These are phyloP conservation scores for Carapus acus DNA, from an alignment of 2,797 vertebrate genomes.

Conservation along the genomic window DNA sequence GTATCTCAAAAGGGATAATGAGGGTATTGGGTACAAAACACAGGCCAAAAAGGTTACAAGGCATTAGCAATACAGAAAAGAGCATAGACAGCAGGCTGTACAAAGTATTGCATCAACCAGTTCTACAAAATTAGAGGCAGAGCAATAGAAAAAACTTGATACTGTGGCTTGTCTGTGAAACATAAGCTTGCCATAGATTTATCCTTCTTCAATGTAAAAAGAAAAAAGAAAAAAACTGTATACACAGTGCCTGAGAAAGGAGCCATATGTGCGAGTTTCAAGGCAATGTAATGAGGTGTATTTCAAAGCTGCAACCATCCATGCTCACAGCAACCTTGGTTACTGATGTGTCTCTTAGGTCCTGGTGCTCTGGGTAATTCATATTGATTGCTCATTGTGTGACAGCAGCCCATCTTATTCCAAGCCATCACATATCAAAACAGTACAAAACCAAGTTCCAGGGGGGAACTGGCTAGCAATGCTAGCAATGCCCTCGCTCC, in stretches of 20 bases:
- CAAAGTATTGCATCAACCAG: not conserved
- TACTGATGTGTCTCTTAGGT: constrained; percentile 70
- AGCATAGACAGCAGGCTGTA: not conserved
- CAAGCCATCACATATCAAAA: constrained; percentile 48
- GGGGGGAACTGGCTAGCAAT: constrained; percentile 40
- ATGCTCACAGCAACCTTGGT: constrained; percentile 68
- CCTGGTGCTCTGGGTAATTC: constrained; percentile 71
- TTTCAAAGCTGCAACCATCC: constrained; percentile 65
- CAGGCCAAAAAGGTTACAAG: not conserved
- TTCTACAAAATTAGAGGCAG: not conserved
- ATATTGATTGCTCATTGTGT: constrained; percentile 75
- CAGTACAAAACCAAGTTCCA: constrained; percentile 31
- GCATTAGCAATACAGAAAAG: not conserved
- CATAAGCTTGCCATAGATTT: constrained; percentile 11
- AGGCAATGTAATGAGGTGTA: constrained; percentile 60
- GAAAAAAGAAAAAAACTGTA: no score
- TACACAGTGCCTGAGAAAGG: constrained; percentile 47
- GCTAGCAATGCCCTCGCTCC: constrained; percentile 54
- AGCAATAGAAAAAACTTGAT: constrained; percentile 12
- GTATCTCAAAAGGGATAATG: not conserved
- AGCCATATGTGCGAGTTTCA: constrained; percentile 53
- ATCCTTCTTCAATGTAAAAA: constrained; percentile 31
- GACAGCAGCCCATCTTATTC: constrained; percentile 64
- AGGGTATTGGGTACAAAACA: no score
- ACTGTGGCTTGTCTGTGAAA: constrained; percentile 1